A percentile compares a stretch with the other conserved stretches of the same genome.
Conservation (phyloP, 1,140 invertebrate species). For the Pararge aegeria region DNA sequence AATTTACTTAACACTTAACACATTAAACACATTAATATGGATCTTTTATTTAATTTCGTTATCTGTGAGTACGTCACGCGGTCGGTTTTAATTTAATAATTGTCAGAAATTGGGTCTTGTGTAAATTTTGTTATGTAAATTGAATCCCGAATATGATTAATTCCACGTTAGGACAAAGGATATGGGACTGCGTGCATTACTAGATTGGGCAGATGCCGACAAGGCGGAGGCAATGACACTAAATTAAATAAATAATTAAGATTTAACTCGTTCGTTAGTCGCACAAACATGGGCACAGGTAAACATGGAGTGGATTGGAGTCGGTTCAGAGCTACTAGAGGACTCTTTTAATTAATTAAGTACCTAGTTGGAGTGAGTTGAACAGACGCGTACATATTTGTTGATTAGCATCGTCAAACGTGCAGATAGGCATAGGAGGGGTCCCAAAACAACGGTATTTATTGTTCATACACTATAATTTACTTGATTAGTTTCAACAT, state of each 20-base stretch:
- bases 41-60: conserved; percentile 69
- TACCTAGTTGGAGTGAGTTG: conserved; percentile 47
- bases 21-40: conserved; percentile 72
- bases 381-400: conserved; percentile 45
- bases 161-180: conserved; percentile 58
- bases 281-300: conserved; percentile 55
- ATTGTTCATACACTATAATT: background rate
- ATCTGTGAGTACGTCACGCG: conserved; percentile 41
- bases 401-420: conserved; percentile 44
- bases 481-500: too few relatives aligned
- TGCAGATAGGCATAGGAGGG: background rate
- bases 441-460: background rate
- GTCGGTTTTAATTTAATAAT: conserved; percentile 69
- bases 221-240: conserved; percentile 8
- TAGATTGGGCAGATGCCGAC: conserved; percentile 36
- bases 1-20: conserved; percentile 78
- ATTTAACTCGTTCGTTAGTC: conserved; percentile 60
- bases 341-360: conserved; percentile 73
- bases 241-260: conserved; percentile 44
- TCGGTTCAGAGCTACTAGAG: conserved; percentile 43
- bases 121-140: conserved; percentile 69
- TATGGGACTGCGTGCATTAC: conserved; percentile 42
- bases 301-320: conserved; percentile 49
- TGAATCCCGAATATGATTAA: conserved; percentile 67
- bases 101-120: conserved; percentile 59